phyloP scores from a whole-genome alignment of 2,888 invertebrate genomes.

The Lepetodrilus schrolli region DNA sequence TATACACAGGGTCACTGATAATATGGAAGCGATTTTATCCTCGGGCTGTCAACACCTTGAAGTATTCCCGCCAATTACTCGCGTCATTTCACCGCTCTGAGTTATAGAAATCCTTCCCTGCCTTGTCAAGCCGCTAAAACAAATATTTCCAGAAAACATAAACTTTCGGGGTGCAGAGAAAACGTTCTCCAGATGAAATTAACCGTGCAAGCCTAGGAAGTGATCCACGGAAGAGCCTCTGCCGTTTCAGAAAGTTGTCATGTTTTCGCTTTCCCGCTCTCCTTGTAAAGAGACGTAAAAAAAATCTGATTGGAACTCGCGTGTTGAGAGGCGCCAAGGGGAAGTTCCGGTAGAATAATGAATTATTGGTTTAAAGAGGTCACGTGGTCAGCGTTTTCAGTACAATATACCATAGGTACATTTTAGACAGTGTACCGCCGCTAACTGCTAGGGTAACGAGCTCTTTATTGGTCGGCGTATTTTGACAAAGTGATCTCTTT shows the following conservation, averaged over 20 bases:
- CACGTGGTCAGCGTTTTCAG: not conserved
- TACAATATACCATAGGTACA: not conserved
- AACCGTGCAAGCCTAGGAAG: conserved; percentile 13
- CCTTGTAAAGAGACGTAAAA: conserved; percentile 7
- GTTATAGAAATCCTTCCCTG: not conserved
- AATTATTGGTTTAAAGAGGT: not conserved
- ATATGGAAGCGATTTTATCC: conserved; percentile 21
- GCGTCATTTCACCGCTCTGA: conserved; percentile 20
- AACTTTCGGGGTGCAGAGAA: conserved; percentile 24
- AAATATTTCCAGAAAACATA: conserved; percentile 33
- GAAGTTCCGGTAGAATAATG: not conserved
- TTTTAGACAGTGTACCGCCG: not conserved
- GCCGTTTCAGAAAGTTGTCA: conserved; percentile 24
- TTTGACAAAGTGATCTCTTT: conserved; percentile 2
- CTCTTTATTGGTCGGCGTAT: conserved; percentile 1
- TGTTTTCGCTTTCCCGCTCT: conserved; percentile 16
- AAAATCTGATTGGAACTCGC: conserved; percentile 13
- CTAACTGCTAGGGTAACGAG: not conserved
- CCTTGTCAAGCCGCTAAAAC: conserved; percentile 26
- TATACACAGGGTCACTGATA: not conserved
- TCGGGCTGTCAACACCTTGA: conserved; percentile 7
- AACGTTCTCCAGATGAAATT: conserved; percentile 30
- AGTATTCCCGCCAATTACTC: conserved; percentile 29
- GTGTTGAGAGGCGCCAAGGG: conserved; percentile 19
- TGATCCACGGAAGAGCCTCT: not conserved